Conservation (phyloP, 2,797 vertebrate genomes). For the Sebastiscus tertius region DNA sequence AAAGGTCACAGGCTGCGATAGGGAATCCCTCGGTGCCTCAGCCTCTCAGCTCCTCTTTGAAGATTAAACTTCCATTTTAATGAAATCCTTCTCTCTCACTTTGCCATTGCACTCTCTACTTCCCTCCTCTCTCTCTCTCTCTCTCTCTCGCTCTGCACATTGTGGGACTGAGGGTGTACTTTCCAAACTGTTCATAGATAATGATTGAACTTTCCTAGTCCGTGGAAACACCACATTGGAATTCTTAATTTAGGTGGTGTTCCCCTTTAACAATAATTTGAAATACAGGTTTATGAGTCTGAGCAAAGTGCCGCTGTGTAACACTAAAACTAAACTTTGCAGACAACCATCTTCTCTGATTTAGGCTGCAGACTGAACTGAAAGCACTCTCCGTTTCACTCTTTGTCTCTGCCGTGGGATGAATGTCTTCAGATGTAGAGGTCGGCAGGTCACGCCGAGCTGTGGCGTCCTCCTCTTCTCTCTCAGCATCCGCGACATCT, state of each 20-base stretch:
- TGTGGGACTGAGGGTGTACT: not conserved
- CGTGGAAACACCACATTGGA: no score
- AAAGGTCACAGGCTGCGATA: slow-evolving; percentile 40
- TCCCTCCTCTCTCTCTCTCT: not conserved
- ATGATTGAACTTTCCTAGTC: no score
- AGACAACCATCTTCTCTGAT: not conserved
- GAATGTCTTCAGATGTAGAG: not conserved
- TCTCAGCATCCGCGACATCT: not conserved
- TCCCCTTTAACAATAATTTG: no score
- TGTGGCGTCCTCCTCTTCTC: not conserved
- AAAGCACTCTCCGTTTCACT: not conserved
- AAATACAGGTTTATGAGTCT: not conserved
- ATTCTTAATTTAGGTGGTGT: no score
- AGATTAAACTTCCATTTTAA: slow-evolving; percentile 51
- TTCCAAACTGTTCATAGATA: not conserved
- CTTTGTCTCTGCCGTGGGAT: not conserved
- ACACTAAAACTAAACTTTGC: not conserved
- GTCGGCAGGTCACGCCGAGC: not conserved
- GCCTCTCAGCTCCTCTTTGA: slow-evolving; percentile 49
- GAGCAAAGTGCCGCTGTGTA: not conserved
- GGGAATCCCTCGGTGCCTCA: slow-evolving; percentile 23
- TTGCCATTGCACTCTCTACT: not conserved
- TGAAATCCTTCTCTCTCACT: slow-evolving; percentile 22
- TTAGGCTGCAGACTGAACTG: not conserved
- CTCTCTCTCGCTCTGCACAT: not conserved